These are phyloP conservation scores for Poeciliopsis turrubarensis DNA, from an alignment of 2,113 vertebrate genomes.

Conservation along the genomic window DNA sequence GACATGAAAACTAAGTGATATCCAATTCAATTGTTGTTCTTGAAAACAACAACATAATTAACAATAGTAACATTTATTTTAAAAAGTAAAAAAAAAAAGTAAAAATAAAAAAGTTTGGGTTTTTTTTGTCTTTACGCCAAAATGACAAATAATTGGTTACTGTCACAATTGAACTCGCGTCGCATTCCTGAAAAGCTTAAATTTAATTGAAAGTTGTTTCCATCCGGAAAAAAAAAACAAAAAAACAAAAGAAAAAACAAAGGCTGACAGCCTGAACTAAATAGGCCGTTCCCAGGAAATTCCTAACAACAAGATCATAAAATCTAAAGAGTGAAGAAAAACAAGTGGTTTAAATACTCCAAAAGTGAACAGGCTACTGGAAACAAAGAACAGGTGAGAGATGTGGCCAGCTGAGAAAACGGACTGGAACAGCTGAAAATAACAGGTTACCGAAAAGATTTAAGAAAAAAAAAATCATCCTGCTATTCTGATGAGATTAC, in stretches of 20 bases:
- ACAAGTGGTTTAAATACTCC: neutral
- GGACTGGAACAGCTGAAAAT: neutral
- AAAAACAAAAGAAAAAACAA: too few species aligned
- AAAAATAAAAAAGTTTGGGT: too few species aligned
- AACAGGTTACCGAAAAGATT: neutral
- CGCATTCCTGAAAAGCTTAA: neutral
- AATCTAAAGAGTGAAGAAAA: neutral
- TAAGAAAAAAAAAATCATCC: neutral
- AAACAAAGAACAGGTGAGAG: neutral
- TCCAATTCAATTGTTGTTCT: neutral
- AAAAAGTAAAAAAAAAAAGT: neutral
- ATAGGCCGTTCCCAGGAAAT: too few species aligned
- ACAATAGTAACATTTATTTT: too few species aligned
- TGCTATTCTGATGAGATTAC: neutral
- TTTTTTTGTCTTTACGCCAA: neutral
- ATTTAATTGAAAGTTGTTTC: neutral
- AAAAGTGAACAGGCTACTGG: neutral
- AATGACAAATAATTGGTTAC: neutral
- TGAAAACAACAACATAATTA: too few species aligned
- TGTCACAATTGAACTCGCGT: neutral
- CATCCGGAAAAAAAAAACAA: neutral
- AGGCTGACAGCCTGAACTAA: neutral
- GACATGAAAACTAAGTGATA: neutral
- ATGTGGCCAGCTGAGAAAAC: neutral
- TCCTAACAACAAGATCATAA: neutral